Conservation (phyloP, 2,888 invertebrate genomes). For the Dichetophora obliterata region DNA sequence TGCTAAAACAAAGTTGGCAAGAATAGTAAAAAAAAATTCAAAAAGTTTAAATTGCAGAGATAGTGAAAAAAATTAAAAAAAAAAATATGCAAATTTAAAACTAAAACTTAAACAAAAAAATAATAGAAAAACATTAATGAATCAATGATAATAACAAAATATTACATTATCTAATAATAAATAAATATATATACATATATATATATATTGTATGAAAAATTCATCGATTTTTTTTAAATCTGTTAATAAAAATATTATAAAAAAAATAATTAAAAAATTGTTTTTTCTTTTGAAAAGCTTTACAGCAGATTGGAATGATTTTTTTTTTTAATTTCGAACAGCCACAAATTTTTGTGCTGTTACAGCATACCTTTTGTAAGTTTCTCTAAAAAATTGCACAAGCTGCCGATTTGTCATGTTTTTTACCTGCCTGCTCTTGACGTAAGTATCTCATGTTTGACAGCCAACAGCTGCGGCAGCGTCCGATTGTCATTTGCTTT, state of each 20-base stretch:
- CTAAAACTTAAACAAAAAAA: conserved; percentile 8
- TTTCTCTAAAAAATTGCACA: too few species aligned
- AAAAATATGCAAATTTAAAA: background rate
- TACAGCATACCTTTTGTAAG: too few species aligned
- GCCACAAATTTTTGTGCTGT: too few species aligned
- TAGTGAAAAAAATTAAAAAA: background rate
- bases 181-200: conserved; percentile 15
- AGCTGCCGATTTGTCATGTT: too few species aligned
- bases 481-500: conserved; percentile 8
- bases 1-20: conserved; percentile 9
- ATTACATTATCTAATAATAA: conserved; percentile 18
- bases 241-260: conserved; percentile 64
- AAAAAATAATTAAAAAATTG: conserved; percentile 45
- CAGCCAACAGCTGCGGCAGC: background rate
- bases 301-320: too few species aligned
- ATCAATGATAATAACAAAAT: conserved; percentile 21
- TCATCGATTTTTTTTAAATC: conserved; percentile 66
- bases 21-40: background rate
- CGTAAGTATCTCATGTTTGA: too few species aligned
- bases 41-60: background rate
- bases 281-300: too few species aligned
- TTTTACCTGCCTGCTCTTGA: too few species aligned
- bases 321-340: too few species aligned
- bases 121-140: conserved; percentile 39
- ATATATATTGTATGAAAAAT: conserved; percentile 48